A percentile compares a stretch with the other conserved stretches of the same genome.
Evolutionary conservation across 2,888 invertebrate species (phyloP).

Genomic region (Platycnemis pennipes): DNA sequence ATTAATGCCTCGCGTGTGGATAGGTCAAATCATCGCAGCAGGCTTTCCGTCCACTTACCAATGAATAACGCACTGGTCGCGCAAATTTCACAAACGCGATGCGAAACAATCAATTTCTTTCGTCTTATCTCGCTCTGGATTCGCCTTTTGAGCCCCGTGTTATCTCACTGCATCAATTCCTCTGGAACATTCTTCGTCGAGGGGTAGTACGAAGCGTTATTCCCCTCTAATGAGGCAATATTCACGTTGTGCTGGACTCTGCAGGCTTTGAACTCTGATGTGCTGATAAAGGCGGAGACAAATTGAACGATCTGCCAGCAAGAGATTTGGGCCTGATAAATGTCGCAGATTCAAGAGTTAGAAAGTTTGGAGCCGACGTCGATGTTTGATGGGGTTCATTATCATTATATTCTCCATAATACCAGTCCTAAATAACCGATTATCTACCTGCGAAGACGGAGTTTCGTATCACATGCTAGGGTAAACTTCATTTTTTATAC

Average conservation of each 20-base stretch:
- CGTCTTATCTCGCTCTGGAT: background rate
- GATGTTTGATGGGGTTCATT: background rate
- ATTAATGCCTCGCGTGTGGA: background rate
- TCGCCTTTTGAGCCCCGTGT: background rate
- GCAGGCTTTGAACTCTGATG: background rate
- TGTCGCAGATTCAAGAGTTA: background rate
- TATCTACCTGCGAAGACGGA: background rate
- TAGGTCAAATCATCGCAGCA: background rate
- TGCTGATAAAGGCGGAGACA: background rate
- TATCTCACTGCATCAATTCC: background rate
- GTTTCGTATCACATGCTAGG: background rate
- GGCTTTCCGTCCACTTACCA: background rate
- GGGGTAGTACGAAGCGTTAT: background rate
- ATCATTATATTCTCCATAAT: background rate
- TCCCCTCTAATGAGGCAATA: conserved; percentile 11
- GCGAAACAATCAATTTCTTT: background rate
- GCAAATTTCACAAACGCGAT: background rate
- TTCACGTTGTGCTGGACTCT: background rate
- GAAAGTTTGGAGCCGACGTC: background rate
- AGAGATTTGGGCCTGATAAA: background rate
- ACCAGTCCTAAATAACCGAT: background rate
- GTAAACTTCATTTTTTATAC: background rate
- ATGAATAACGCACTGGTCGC: background rate
- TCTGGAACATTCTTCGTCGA: background rate
- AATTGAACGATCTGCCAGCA: background rate